Conservation (phyloP, 92 coral and sea anemone species). For the Siderastrea radians region DNA sequence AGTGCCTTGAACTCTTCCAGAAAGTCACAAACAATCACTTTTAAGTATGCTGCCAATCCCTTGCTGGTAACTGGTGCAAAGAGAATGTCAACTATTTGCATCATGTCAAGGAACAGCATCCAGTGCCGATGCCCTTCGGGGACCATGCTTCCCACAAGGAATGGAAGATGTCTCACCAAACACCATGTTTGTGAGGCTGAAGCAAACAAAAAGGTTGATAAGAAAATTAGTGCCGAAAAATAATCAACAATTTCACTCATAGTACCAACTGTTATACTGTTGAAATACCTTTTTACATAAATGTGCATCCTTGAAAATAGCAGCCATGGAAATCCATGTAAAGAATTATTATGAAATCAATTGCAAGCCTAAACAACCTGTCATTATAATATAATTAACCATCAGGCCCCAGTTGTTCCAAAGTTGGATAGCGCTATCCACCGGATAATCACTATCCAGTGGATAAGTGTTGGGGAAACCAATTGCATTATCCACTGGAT, state of each 20-base stretch:
- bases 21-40: constrained; percentile 42
- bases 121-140: constrained; percentile 50
- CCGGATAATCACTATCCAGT: no score
- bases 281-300: neutral
- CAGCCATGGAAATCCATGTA: no score
- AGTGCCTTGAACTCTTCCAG: constrained; percentile 49
- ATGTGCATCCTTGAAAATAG: no score
- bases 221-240: neutral
- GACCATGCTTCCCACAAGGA: constrained; percentile 35
- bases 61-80: constrained; percentile 45
- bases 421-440: no score
- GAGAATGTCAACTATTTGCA: constrained; percentile 61
- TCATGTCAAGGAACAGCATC: constrained; percentile 49
- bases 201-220: neutral
- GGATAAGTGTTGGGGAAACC: no score
- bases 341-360: no score
- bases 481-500: no score
- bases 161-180: constrained; percentile 49
- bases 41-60: constrained; percentile 34
- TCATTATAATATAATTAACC: no score
- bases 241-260: neutral
- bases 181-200: constrained; percentile 74
- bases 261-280: neutral
- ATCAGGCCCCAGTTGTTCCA: no score
- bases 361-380: no score